Percentiles rank a stretch among this genome's conserved stretches.
Conservation (phyloP, 2,797 vertebrate species). For the Hydrocynus forskahlii region DNA sequence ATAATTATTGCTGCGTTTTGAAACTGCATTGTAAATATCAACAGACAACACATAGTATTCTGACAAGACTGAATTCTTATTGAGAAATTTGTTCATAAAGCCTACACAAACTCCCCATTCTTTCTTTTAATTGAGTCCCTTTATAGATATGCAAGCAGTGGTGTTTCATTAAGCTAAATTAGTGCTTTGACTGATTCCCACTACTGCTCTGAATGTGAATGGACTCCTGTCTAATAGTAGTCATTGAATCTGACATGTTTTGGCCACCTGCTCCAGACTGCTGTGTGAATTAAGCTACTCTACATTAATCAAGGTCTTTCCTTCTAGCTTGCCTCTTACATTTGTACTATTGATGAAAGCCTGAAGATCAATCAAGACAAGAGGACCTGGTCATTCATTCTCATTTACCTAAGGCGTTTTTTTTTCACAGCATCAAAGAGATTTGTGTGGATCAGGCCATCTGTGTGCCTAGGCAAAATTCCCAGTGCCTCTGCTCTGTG, state of each 20-base stretch:
- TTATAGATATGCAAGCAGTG: constrained; percentile 30
- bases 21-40: background rate
- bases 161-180: constrained; percentile 45
- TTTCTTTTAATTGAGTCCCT: constrained; percentile 31
- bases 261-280: constrained; percentile 49
- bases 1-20: background rate
- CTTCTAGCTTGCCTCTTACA: constrained; percentile 38
- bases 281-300: constrained; percentile 39
- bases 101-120: constrained; percentile 1
- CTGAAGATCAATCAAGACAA: constrained; percentile 65
- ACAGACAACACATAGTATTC: background rate
- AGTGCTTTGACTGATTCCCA: constrained; percentile 27
- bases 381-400: constrained; percentile 67
- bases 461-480: constrained; percentile 62
- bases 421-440: constrained; percentile 60
- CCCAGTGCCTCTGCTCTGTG: constrained; percentile 42
- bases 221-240: constrained; percentile 33
- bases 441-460: constrained; percentile 62
- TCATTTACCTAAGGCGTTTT: constrained; percentile 67
- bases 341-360: constrained; percentile 67
- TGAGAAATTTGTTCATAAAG: constrained; percentile 1
- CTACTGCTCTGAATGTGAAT: constrained; percentile 27
- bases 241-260: constrained; percentile 50
- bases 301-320: constrained; percentile 49
- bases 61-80: background rate